Evolutionary conservation across 2,113 vertebrate genomes (phyloP).

Genomic region (Corythaeola cristata): DNA sequence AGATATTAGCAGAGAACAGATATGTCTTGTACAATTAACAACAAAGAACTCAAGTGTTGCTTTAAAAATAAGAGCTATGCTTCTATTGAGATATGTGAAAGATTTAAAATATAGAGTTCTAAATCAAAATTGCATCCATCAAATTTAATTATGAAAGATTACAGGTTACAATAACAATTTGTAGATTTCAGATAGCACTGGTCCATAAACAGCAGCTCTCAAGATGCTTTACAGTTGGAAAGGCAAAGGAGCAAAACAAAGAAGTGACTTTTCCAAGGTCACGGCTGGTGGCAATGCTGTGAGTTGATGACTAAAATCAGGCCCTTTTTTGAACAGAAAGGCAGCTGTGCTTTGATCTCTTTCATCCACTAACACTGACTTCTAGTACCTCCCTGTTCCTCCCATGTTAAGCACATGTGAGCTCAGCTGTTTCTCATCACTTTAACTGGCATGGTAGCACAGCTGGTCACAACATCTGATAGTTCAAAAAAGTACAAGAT

Average conservation of each 20-base stretch:
- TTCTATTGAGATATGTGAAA: conserved; percentile 13
- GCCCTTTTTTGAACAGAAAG: not conserved
- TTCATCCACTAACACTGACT: not conserved
- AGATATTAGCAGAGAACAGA: conserved; percentile 22
- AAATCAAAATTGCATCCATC: not conserved
- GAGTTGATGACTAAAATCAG: not conserved
- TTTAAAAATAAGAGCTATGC: conserved; percentile 23
- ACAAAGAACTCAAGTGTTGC: conserved; percentile 12
- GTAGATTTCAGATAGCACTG: not conserved
- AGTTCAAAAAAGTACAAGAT: not conserved
- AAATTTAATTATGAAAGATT: not conserved
- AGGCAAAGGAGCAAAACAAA: not conserved
- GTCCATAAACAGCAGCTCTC: not conserved
- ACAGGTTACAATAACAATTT: not conserved
- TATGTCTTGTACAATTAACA: conserved; percentile 31
- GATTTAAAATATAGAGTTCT: not conserved
- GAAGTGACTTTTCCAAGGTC: not conserved
- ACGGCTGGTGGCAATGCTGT: not conserved
- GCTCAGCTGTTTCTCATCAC: not conserved
- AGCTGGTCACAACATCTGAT: not conserved
- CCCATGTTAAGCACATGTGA: not conserved
- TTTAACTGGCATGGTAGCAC: not conserved
- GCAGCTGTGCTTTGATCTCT: not conserved
- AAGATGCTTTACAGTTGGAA: not conserved
- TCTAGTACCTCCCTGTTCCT: not conserved